These are phyloP conservation scores for Strigamia transsilvanica DNA, from an alignment of 2,888 invertebrate species.

Conservation along the genomic window DNA sequence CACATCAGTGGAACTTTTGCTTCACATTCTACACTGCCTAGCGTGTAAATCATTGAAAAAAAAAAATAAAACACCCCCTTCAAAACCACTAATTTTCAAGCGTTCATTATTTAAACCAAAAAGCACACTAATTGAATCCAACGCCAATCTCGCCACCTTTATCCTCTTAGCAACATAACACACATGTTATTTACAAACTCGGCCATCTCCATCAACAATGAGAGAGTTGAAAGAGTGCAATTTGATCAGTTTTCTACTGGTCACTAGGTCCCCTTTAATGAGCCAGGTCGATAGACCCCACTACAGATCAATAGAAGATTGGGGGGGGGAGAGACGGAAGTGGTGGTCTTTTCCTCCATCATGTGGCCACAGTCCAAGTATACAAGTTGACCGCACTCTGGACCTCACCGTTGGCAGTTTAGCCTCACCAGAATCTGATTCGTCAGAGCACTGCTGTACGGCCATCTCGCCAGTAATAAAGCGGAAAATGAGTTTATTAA, in stretches of 20 bases:
- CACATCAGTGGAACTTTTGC: background rate
- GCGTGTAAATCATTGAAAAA: background rate
- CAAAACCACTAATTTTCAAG: background rate
- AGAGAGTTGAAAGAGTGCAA: slow-evolving; percentile 9
- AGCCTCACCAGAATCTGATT: slow-evolving; percentile 22
- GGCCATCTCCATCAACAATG: background rate
- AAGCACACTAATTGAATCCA: too few relatives aligned
- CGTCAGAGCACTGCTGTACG: slow-evolving; percentile 5
- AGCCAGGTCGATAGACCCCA: slow-evolving; percentile 40
- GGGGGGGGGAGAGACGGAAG: slow-evolving; percentile 12
- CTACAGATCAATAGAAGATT: slow-evolving; percentile 45
- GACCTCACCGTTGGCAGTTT: slow-evolving; percentile 40
- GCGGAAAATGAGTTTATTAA: slow-evolving; percentile 48
- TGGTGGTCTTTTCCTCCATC: slow-evolving; percentile 43
- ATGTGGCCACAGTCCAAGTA: slow-evolving; percentile 42
- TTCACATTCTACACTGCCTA: background rate
- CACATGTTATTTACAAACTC: slow-evolving; percentile 12
- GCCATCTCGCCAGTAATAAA: slow-evolving; percentile 45
- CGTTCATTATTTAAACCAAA: too few relatives aligned
- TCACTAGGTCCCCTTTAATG: slow-evolving; percentile 36
- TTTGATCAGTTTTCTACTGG: slow-evolving; percentile 39
- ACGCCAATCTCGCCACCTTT: background rate
- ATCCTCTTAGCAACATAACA: background rate
- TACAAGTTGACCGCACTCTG: slow-evolving; percentile 34
- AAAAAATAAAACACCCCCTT: background rate